These are phyloP conservation scores for Tipula helvola DNA, from an alignment of 2,888 invertebrate genomes.

Conservation along the genomic window DNA sequence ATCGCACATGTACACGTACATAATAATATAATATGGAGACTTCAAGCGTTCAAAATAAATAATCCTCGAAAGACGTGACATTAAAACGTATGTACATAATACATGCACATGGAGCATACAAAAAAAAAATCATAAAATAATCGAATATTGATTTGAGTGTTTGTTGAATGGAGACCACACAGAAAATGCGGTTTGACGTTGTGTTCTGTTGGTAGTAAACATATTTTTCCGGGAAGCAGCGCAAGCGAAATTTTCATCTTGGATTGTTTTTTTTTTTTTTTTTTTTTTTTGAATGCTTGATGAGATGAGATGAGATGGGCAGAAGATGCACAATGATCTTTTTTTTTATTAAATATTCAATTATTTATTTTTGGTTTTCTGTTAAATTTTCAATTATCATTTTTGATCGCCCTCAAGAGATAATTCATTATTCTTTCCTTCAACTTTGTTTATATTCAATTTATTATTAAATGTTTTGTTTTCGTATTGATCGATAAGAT, in stretches of 20 bases:
- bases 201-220: background rate
- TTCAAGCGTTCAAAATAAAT: background rate
- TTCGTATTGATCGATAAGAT: background rate
- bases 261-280: background rate
- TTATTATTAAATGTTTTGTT: background rate
- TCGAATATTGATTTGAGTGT: slow-evolving; percentile 7
- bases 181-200: background rate
- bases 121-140: background rate
- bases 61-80: slow-evolving; percentile 1
- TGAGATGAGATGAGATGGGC: background rate
- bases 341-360: background rate
- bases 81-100: background rate
- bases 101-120: background rate
- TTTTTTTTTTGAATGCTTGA: background rate
- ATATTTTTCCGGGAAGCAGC: background rate
- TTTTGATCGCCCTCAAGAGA: slow-evolving; percentile 4
- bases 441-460: background rate
- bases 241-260: background rate
- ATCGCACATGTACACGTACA: background rate
- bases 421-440: background rate
- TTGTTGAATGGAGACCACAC: background rate
- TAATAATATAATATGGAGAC: background rate
- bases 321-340: background rate
- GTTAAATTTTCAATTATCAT: background rate
- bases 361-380: background rate